phyloP scores from a whole-genome alignment of 2,113 vertebrate species.

The Columba livia region DNA sequence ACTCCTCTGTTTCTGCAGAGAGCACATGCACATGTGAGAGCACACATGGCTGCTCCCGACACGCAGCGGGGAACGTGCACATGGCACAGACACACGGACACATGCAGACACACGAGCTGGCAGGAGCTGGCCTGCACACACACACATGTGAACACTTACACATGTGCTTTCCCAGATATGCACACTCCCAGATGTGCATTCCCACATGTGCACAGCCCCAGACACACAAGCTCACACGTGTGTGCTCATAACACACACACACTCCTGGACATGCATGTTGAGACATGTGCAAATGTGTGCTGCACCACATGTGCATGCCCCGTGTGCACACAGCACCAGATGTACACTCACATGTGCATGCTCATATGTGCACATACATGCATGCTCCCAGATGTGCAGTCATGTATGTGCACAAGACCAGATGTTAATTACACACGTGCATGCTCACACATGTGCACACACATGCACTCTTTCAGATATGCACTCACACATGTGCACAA shows the following conservation, averaged over 20 bases:
- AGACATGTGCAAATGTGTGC: background rate
- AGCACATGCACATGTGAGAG: background rate
- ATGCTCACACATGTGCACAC: background rate
- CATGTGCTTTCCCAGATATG: background rate
- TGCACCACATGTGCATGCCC: background rate
- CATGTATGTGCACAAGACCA: too few relatives aligned
- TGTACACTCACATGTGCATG: background rate
- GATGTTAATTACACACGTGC: background rate
- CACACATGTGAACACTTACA: background rate
- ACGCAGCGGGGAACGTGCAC: fast-evolving
- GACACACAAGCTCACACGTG: fast-evolving
- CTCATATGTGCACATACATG: background rate
- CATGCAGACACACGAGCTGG: background rate
- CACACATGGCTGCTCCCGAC: background rate
- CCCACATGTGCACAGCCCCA: too few relatives aligned
- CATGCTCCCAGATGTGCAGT: too few relatives aligned
- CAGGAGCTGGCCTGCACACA: background rate
- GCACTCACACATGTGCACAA: too few relatives aligned
- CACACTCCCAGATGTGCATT: fast-evolving
- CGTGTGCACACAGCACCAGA: too few relatives aligned
- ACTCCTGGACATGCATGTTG: fast-evolving
- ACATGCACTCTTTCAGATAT: too few relatives aligned
- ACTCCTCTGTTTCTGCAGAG: constrained; percentile 82
- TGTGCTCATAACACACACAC: fast-evolving
- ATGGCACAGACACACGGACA: too few relatives aligned